Conservation (phyloP, 2,888 invertebrate genomes). For the Caenorhabditis panamensis region DNA sequence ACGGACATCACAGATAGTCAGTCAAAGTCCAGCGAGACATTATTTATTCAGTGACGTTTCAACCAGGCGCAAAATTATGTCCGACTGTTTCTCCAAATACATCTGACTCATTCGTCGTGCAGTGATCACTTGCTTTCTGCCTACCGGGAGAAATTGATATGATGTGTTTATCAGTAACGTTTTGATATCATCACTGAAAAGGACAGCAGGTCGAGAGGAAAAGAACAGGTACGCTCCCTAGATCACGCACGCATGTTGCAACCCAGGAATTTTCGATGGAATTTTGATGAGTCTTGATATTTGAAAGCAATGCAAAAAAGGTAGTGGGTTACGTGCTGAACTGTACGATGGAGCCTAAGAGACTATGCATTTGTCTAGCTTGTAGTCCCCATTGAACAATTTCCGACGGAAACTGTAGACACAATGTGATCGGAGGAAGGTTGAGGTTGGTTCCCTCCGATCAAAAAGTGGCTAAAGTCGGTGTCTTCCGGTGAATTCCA, state of each 20-base stretch:
- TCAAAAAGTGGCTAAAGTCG: conserved; percentile 48
- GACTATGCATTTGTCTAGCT: conserved; percentile 14
- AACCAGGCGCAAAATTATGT: conserved; percentile 31
- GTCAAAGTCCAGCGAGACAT: conserved; percentile 36
- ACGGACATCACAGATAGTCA: conserved; percentile 45
- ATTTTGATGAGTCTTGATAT: too few relatives aligned
- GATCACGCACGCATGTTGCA: background rate
- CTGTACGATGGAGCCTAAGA: background rate
- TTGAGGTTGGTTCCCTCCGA: conserved; percentile 21
- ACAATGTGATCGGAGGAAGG: conserved; percentile 17
- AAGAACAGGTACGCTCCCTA: background rate
- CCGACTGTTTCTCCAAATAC: conserved; percentile 39
- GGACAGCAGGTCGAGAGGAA: background rate
- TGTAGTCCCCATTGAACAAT: background rate
- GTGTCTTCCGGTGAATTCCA: conserved; percentile 45
- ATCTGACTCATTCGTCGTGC: conserved; percentile 38
- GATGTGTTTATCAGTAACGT: conserved; percentile 2
- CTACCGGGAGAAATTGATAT: conserved; percentile 14
- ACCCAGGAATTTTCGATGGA: too few relatives aligned
- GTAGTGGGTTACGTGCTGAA: background rate
- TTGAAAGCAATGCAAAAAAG: background rate
- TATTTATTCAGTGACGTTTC: conserved; percentile 58
- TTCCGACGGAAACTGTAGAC: conserved; percentile 7
- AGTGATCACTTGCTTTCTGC: conserved; percentile 12
- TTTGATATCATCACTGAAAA: background rate